Evolutionary conservation across 2,797 vertebrate species (phyloP).

Genomic region (Cyprinella venusta): DNA sequence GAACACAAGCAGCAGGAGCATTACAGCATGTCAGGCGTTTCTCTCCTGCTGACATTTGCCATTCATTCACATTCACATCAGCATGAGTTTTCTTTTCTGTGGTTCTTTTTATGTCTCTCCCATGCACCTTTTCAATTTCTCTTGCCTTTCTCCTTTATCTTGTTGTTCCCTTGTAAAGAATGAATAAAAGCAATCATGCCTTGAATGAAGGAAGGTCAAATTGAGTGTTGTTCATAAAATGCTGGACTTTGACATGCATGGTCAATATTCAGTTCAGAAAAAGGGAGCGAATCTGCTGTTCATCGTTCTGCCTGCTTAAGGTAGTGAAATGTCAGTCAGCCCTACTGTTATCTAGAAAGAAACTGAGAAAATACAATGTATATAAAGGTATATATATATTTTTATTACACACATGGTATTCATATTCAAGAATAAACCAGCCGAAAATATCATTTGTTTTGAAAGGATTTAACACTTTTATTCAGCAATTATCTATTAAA

Average conservation of each 20-base stretch:
- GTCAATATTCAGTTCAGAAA: slow-evolving; percentile 10
- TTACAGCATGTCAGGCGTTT: slow-evolving; percentile 26
- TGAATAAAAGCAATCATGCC: slow-evolving; percentile 38
- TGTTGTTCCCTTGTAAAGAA: slow-evolving; percentile 44
- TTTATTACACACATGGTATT: too few relatives aligned
- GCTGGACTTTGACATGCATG: slow-evolving; percentile 24
- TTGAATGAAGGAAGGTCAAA: slow-evolving; percentile 46
- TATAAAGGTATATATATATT: neutral
- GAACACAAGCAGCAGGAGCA: slow-evolving; percentile 15
- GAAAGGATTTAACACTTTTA: too few relatives aligned
- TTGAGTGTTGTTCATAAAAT: slow-evolving; percentile 45
- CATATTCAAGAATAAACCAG: too few relatives aligned
- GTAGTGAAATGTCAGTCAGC: neutral
- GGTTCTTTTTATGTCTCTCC: slow-evolving; percentile 37
- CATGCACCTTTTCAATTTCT: slow-evolving; percentile 34
- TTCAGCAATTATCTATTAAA: neutral
- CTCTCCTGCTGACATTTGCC: slow-evolving; percentile 53
- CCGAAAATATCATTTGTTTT: too few relatives aligned
- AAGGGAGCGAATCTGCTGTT: neutral
- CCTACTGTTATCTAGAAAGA: neutral
- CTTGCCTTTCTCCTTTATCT: slow-evolving; percentile 25
- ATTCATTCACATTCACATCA: slow-evolving; percentile 47
- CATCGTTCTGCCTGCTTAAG: neutral
- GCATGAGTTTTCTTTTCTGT: slow-evolving; percentile 37
- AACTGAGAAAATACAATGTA: neutral